Percentiles rank a stretch among this genome's conserved stretches.
Conservation (phyloP, 2,888 invertebrate species). For the Lamproptera curius region DNA sequence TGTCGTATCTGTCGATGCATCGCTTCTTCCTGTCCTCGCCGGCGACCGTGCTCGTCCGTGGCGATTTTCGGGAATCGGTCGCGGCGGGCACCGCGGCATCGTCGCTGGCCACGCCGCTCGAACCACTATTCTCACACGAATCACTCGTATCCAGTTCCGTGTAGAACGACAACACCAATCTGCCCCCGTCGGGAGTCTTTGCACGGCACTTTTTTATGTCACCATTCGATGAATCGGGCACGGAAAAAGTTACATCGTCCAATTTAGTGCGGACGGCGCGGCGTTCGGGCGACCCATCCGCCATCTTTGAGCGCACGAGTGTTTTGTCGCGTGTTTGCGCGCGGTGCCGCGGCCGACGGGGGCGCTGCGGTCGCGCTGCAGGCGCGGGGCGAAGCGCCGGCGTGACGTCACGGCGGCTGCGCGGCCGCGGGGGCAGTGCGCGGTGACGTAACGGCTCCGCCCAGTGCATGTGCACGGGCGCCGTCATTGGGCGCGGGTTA, state of each 20-base stretch:
- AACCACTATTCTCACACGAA: conserved; percentile 76
- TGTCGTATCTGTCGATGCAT: conserved; percentile 94
- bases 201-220: conserved; percentile 77
- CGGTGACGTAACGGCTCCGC: conserved; percentile 76
- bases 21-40: conserved; percentile 87
- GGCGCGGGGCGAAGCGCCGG: conserved; percentile 43
- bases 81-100: conserved; percentile 48
- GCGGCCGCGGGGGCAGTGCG: conserved; percentile 65
- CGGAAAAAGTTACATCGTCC: conserved; percentile 76
- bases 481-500: conserved; percentile 75
- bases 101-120: conserved; percentile 66
- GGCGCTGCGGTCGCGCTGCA: conserved; percentile 59
- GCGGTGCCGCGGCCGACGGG: conserved; percentile 49
- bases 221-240: conserved; percentile 67
- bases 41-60: conserved; percentile 48
- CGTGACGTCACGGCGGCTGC: conserved; percentile 76
- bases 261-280: conserved; percentile 78
- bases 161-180: conserved; percentile 70
- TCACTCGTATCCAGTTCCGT: conserved; percentile 71
- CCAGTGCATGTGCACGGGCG: conserved; percentile 71
- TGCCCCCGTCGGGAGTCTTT: conserved; percentile 57
- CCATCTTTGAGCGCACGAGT: conserved; percentile 88
- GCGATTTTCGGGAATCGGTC: conserved; percentile 60
- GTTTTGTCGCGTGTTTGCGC: conserved; percentile 68
- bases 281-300: conserved; percentile 86